Evolutionary conservation across 2,113 vertebrate genomes (phyloP).

Genomic region (Mustela nigripes): DNA sequence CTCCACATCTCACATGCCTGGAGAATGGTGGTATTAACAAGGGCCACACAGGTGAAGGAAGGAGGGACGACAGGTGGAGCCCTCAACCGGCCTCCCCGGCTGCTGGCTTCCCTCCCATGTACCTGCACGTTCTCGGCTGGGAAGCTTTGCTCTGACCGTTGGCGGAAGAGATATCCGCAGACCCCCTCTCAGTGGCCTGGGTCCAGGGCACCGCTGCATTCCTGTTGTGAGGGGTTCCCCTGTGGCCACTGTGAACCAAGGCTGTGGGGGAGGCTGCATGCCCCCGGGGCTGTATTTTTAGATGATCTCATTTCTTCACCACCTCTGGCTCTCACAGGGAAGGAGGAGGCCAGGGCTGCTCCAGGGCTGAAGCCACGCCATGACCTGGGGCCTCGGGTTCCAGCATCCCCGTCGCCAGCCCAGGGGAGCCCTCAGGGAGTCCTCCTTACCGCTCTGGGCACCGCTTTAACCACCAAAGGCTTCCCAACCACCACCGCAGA

Average conservation of each 20-base stretch:
- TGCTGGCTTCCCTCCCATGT: not conserved
- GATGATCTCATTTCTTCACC: not conserved
- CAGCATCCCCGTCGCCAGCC: fast-evolving
- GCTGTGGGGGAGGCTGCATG: fast-evolving
- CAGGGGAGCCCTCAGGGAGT: fast-evolving
- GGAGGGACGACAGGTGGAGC: not conserved
- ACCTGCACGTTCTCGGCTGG: not conserved
- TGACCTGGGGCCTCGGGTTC: fast-evolving
- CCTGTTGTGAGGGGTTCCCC: fast-evolving
- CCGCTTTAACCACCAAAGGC: not conserved
- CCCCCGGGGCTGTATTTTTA: not conserved
- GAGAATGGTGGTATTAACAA: no score
- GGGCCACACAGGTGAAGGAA: fast-evolving
- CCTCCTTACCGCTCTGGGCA: not conserved
- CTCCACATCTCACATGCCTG: fast-evolving
- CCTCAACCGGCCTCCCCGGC: not conserved
- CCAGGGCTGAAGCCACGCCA: not conserved
- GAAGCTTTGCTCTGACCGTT: not conserved
- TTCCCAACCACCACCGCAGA: fast-evolving
- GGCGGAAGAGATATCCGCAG: not conserved
- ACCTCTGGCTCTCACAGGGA: not conserved
- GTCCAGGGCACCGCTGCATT: no score
- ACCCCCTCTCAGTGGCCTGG: fast-evolving
- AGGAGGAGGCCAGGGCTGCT: not conserved
- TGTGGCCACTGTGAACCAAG: fast-evolving